phyloP scores from a whole-genome alignment of 2,888 invertebrate species.

The Seira musarum region DNA sequence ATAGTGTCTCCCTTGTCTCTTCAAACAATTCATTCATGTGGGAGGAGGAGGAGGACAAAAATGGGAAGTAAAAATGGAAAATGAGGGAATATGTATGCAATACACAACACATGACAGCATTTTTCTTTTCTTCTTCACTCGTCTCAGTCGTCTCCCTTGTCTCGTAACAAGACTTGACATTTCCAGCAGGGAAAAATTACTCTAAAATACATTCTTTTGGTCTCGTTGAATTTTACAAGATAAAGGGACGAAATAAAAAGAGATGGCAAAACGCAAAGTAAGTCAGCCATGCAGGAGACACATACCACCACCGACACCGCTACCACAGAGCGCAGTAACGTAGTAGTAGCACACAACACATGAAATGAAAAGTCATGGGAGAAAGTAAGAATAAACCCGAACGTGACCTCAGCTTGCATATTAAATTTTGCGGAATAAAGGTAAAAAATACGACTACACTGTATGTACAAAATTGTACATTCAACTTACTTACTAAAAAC shows the following conservation, averaged over 20 bases:
- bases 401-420: slow-evolving; percentile 57
- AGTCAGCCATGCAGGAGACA: neutral
- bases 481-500: slow-evolving; percentile 6
- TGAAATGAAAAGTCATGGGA: slow-evolving; percentile 50
- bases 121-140: neutral
- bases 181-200: neutral
- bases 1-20: neutral
- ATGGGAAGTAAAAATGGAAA: neutral
- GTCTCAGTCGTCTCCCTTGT: neutral
- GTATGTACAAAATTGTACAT: neutral
- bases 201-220: neutral
- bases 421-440: slow-evolving; percentile 30
- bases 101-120: slow-evolving; percentile 21
- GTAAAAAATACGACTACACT: slow-evolving; percentile 8
- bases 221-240: neutral
- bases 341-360: slow-evolving; percentile 26
- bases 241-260: neutral
- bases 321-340: neutral
- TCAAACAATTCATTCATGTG: neutral
- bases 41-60: neutral
- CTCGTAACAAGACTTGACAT: neutral
- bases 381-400: slow-evolving; percentile 54
- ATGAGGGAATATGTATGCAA: slow-evolving; percentile 26
- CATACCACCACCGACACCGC: neutral
- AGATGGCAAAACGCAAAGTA: slow-evolving; percentile 5